Evolutionary conservation across 2,113 vertebrate genomes (phyloP).

Genomic region (Corythornis cristatus): DNA sequence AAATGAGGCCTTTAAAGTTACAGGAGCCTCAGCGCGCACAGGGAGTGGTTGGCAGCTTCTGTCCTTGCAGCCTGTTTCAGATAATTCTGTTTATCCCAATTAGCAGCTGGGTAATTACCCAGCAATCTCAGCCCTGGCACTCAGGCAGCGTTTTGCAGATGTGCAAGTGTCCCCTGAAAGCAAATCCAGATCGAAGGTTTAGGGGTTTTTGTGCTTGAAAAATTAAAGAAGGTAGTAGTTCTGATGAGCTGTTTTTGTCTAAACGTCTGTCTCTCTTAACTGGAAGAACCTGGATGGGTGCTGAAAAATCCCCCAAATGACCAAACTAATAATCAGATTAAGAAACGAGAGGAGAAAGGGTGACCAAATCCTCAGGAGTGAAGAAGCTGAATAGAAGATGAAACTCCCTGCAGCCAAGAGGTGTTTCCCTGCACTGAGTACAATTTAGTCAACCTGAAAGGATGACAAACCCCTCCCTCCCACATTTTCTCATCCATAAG

Average conservation of each 20-base stretch:
- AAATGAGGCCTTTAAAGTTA: constrained; percentile 24
- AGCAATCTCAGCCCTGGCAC: neutral
- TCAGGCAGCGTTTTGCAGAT: neutral
- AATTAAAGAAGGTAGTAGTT: neutral
- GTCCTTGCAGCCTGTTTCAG: neutral
- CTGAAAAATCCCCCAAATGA: neutral
- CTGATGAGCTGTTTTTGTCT: neutral
- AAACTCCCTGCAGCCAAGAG: neutral
- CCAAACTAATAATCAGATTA: neutral
- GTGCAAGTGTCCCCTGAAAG: neutral
- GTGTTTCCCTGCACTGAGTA: neutral
- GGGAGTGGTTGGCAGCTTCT: neutral
- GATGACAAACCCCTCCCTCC: neutral
- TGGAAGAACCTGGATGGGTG: neutral
- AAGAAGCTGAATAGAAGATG: neutral
- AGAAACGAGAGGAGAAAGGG: neutral
- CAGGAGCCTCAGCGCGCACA: rapidly evolving
- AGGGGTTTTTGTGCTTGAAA: neutral
- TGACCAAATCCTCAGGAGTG: neutral
- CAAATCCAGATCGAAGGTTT: neutral
- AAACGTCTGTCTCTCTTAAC: neutral
- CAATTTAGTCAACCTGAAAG: neutral
- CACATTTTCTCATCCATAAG: neutral
- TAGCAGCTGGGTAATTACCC: neutral
- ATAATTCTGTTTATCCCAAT: neutral